Base-by-base conservation (phyloP, 2,113 vertebrate genomes). In the Labrus mixtus region DNA sequence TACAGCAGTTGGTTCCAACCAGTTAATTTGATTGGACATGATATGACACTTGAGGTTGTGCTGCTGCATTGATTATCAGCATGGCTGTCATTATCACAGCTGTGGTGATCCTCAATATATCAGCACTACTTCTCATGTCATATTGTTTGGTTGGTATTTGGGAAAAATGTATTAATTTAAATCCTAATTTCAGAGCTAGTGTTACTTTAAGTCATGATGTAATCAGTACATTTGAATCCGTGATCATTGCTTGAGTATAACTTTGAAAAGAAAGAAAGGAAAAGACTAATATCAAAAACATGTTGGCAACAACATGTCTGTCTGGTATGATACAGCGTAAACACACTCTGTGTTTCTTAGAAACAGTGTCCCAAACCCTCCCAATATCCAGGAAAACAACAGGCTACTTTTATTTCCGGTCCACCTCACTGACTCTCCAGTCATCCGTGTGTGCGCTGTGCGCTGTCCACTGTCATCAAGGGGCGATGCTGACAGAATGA, bases 391-490 rank as follows among this genome's bases (percentile, higher is more conserved):
- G n/a, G 23, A 67, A 56, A 45, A 54, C 60, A 80, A 70, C 59
- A 74, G 68, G 57, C 54, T 51, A 36, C 23, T 57, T 82, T 83
- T 56, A 64, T 67, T 85, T 73, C 74, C 59, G 69, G 62, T 84
- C 73, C 67, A 81, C 6, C 68, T 75, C 68, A 50, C 43, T 74
- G 54, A 72, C 53, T 20, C 61, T 61, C 78, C 68, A 73, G 41
- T 84, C 76, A 82, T 66, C 83, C 63, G 53, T 67, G 68, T 37
- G 68, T 37, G 62, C 63, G 50, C 78, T 37, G 68, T 37, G 62
- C 63, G 50, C 78, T 79, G 67, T 85, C 78, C 39, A 63, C 50
- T 81, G 66, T 63, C 66, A 78, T 86, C 72, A 60, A 33, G 56
- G 62, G 43, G 61, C 23, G 8, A 16, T 25, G 53, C 37, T 80